Percentiles rank a stretch among this genome's conserved stretches.
These are phyloP conservation scores for Pterocles gutturalis DNA, from an alignment of 2,113 vertebrate genomes.

Conservation along the genomic window DNA sequence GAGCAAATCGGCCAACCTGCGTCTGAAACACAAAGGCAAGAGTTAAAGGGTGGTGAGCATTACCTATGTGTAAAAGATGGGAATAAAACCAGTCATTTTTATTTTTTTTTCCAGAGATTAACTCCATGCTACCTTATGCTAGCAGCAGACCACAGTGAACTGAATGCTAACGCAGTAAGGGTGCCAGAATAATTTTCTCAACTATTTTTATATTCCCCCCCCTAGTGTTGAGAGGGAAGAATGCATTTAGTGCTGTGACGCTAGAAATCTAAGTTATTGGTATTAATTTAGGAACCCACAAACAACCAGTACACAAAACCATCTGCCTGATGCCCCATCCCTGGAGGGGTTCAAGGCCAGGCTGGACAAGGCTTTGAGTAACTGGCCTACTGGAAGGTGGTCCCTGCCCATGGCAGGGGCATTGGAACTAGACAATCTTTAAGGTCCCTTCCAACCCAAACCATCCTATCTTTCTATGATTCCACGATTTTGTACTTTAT, in stretches of 20 bases:
- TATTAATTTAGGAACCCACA: background rate
- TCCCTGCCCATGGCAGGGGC: no score
- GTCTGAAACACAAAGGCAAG: constrained; percentile 78
- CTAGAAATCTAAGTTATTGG: background rate
- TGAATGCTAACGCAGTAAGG: background rate
- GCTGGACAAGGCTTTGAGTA: no score
- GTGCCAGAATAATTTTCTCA: background rate
- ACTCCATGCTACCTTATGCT: accelerated
- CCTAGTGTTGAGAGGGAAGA: background rate
- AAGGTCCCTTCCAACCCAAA: no score
- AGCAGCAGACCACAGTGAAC: background rate
- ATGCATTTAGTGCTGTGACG: background rate
- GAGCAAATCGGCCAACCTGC: constrained; percentile 96
- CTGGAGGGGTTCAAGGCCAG: no score
- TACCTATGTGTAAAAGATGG: background rate
- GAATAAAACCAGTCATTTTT: background rate
- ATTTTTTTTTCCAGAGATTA: background rate
- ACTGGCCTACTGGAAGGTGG: no score
- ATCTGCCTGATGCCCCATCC: background rate
- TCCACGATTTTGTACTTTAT: background rate
- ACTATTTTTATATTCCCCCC: background rate
- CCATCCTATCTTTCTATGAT: no score
- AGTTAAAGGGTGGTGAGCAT: background rate
- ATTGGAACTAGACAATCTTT: no score
- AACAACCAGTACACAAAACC: background rate